A percentile compares a stretch with the other conserved stretches of the same genome.
These are phyloP conservation scores for Sebastes schlegelii DNA, from an alignment of 2,113 vertebrate species.

Conservation along the genomic window DNA sequence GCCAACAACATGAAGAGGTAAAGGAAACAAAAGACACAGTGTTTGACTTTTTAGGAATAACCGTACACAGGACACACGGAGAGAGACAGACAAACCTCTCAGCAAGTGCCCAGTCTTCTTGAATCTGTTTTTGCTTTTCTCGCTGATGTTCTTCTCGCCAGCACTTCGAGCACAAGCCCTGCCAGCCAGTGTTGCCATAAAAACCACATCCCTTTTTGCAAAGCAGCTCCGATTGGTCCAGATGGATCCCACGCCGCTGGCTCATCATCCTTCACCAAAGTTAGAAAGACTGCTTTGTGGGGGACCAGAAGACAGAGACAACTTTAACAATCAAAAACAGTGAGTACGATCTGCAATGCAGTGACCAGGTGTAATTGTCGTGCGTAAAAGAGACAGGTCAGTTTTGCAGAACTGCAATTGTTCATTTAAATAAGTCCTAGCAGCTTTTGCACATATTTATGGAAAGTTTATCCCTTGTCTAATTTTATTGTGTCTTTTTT, in stretches of 20 bases:
- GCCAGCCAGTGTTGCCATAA: constrained; percentile 95
- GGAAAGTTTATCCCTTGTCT: no score
- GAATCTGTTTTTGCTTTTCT: constrained; percentile 92
- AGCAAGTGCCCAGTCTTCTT: constrained; percentile 95
- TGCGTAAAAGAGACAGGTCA: no score
- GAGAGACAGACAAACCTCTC: constrained; percentile 85
- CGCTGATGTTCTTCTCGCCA: constrained; percentile 95
- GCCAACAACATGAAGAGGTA: not conserved
- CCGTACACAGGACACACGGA: not conserved
- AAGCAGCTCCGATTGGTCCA: constrained; percentile 95
- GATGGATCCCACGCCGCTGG: constrained; percentile 92
- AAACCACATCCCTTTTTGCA: constrained; percentile 98
- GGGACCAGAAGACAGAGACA: not conserved
- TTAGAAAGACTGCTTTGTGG: not conserved
- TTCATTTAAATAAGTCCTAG: no score
- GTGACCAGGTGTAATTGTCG: no score
- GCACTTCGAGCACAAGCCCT: constrained; percentile 97
- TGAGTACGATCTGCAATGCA: not conserved
- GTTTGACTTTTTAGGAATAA: not conserved
- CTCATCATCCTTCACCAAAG: constrained; percentile 87
- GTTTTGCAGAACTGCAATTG: no score
- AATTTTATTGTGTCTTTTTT: no score
- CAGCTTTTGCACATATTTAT: no score
- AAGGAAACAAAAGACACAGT: not conserved
- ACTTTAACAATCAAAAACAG: not conserved